Conservation (phyloP, 2,113 vertebrate genomes). For the Talpa occidentalis region DNA sequence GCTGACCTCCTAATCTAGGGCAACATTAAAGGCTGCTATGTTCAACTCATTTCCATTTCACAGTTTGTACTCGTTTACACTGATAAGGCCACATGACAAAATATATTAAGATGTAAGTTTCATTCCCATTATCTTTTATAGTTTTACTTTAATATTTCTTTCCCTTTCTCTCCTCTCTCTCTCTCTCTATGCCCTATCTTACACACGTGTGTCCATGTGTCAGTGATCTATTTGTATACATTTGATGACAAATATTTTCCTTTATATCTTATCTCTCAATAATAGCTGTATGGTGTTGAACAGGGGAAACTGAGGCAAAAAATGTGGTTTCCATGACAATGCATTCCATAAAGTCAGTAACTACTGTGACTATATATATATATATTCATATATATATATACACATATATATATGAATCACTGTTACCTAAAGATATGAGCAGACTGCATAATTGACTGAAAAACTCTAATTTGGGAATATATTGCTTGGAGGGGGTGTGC, state of each 20-base stretch:
- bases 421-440: slow-evolving; percentile 83
- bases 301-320: slow-evolving; percentile 35
- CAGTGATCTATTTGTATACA: not conserved
- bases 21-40: slow-evolving; percentile 51
- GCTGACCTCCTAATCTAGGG: slow-evolving; percentile 78
- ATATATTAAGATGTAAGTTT: slow-evolving; percentile 60
- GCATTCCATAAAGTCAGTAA: slow-evolving; percentile 83
- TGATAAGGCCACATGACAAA: slow-evolving; percentile 56
- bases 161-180: no score
- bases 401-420: slow-evolving; percentile 78
- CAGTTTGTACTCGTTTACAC: slow-evolving; percentile 45
- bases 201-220: no score
- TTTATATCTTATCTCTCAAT: slow-evolving; percentile 80
- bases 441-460: slow-evolving; percentile 71
- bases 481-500: slow-evolving; percentile 44
- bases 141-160: slow-evolving; percentile 51
- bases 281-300: slow-evolving; percentile 65
- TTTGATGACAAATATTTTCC: slow-evolving; percentile 62
- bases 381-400: no score
- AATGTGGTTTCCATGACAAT: slow-evolving; percentile 87
- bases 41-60: slow-evolving; percentile 65
- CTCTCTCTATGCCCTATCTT: no score
- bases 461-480: slow-evolving; percentile 76
- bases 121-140: slow-evolving; percentile 71
- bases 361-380: slow-evolving; percentile 62